Base-by-base conservation (phyloP, 2,797 vertebrate genomes). In the Squalus acanthias region DNA sequence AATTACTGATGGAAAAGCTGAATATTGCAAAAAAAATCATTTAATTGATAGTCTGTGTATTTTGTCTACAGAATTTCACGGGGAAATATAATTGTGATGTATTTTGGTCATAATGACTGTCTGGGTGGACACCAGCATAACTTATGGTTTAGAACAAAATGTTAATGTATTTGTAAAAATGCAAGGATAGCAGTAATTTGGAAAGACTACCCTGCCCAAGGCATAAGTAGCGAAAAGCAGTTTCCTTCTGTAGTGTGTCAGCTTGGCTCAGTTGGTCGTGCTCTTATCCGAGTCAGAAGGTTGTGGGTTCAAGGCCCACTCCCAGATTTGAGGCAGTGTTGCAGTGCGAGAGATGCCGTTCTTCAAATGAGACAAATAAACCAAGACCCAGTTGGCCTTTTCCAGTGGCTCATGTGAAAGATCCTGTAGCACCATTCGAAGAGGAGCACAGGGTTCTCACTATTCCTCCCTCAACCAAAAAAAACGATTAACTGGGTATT, bases 21-120 rank as follows among this genome's bases (percentile, higher is more conserved):
- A n/a, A 50, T 96, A 89, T 96, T 70, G 39, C 57, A 67, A 57
- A 96, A 96, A 17, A 3, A 88, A 1, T 96, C 1, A 96, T 0
- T 13, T 10, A 0, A 26, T 85, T 96, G 22, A n/a, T n/a, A 91
- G 1, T 97, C 60, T 22, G n/a, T 93, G n/a, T 93, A 69, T 22
- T 39, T 93, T 46, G 6, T 9, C 20, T 12, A 4, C 22, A 46
- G 0, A 20, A n/a, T 67, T 67, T 85, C 82, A 67, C 6, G 8
- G 17, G 22, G n/a, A 67, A 26, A 1, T 93, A 46, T 24, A n/a
- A 17, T 91, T 85, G 20, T 24, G 39, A 24, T 67, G 63, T 46
- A 24, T 39, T 93, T 93, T 12, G 65, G 39, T 69, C 17, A 9
- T 22, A 39, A 69, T 50, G 46, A 85, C 46, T 39, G 60, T 92